Percentiles rank a stretch among this genome's conserved stretches.
Evolutionary conservation across 2,113 vertebrate genomes (phyloP).

Genomic region (Ciconia boyciana): DNA sequence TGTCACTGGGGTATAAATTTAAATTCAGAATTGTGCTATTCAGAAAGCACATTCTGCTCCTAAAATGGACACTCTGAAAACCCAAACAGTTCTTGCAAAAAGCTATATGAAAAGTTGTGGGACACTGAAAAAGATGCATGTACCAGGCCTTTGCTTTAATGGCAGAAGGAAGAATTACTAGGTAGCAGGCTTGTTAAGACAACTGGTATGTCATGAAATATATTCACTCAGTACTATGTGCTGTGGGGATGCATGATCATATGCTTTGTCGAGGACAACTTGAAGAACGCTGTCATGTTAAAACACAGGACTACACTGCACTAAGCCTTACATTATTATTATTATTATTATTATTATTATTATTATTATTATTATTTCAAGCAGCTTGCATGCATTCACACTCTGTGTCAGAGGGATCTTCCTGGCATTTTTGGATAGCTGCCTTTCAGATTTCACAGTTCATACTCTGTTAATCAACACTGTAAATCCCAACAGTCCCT

Average conservation of each 20-base stretch:
- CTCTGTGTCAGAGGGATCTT: neutral
- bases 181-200: neutral
- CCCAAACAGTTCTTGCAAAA: neutral
- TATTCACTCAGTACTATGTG: fast-evolving
- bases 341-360: neutral
- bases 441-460: conserved; percentile 9
- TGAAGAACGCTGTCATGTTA: neutral
- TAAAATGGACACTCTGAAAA: neutral
- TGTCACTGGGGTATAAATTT: neutral
- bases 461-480: conserved; percentile 1
- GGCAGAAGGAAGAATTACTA: neutral
- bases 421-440: neutral
- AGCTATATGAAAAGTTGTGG: neutral
- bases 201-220: fast-evolving
- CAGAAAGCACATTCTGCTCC: neutral
- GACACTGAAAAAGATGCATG: fast-evolving
- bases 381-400: neutral
- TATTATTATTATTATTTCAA: neutral
- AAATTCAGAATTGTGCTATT: neutral
- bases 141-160: neutral
- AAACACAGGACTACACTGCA: neutral
- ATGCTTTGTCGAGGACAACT: neutral
- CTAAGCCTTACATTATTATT: neutral
- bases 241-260: neutral
- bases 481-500: neutral